These are phyloP conservation scores for Aeoliscus strigatus DNA, from an alignment of 2,797 vertebrate genomes.

Conservation along the genomic window DNA sequence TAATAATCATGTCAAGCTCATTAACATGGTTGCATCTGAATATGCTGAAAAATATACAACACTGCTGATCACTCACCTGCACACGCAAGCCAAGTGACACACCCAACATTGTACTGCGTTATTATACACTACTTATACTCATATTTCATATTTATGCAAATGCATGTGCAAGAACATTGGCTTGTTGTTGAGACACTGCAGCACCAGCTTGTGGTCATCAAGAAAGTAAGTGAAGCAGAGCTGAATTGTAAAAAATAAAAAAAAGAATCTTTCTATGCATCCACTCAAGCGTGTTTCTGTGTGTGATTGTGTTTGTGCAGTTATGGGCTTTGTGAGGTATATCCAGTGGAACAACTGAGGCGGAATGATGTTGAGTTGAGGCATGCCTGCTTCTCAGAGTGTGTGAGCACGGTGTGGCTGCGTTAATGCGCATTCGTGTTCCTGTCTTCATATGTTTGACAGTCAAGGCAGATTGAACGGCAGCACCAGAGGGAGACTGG, in stretches of 20 bases:
- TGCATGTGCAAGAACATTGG: no score
- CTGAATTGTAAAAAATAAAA: slow-evolving; percentile 18
- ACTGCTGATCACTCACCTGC: no score
- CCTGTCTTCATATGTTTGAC: slow-evolving; percentile 14
- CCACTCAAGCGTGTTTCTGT: slow-evolving; percentile 3
- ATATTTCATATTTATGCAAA: no score
- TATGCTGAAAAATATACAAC: no score
- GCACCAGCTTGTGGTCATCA: slow-evolving; percentile 18
- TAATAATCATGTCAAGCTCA: no score
- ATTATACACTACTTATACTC: no score
- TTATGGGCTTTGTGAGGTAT: slow-evolving; percentile 14
- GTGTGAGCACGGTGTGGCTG: slow-evolving; percentile 10
- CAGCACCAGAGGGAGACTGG: slow-evolving; percentile 22
- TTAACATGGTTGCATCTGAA: no score
- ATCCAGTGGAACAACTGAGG: slow-evolving; percentile 15
- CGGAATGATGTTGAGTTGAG: slow-evolving; percentile 18
- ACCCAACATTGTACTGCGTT: no score
- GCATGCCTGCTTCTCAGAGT: slow-evolving; percentile 14
- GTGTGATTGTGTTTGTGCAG: slow-evolving; percentile 7
- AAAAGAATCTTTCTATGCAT: slow-evolving; percentile 17
- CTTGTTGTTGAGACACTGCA: neutral
- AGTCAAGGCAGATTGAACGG: slow-evolving; percentile 17
- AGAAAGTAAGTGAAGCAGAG: slow-evolving; percentile 20
- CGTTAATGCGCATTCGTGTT: neutral
- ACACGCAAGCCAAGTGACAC: no score